Evolutionary conservation across 2,888 invertebrate species (phyloP).

Genomic region (Campoplex capitator): DNA sequence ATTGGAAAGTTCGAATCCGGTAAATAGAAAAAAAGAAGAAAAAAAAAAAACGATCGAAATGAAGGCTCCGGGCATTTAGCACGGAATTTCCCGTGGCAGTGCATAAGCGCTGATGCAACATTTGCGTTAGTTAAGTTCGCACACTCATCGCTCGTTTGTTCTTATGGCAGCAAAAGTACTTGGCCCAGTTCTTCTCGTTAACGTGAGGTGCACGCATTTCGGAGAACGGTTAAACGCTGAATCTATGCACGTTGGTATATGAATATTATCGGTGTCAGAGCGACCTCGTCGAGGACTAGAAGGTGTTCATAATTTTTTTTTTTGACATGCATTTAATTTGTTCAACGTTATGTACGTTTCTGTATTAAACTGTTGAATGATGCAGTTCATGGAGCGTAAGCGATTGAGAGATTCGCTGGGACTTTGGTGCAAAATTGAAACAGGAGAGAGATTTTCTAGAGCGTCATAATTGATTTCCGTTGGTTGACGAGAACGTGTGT

Average conservation of each 20-base stretch:
- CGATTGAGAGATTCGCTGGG: background rate
- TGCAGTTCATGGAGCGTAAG: background rate
- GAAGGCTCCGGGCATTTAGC: background rate
- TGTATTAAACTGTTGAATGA: background rate
- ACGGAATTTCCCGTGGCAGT: background rate
- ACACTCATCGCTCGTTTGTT: slow-evolving; percentile 80
- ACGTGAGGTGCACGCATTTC: slow-evolving; percentile 70
- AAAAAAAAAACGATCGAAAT: background rate
- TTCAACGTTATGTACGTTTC: slow-evolving; percentile 33
- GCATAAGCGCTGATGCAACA: slow-evolving; percentile 73
- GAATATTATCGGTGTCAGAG: no score
- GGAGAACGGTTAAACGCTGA: slow-evolving; percentile 76
- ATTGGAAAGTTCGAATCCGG: background rate
- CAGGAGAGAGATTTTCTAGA: slow-evolving; percentile 47
- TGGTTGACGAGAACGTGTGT: slow-evolving; percentile 67
- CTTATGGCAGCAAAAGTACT: slow-evolving; percentile 77
- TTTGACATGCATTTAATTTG: background rate
- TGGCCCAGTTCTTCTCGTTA: slow-evolving; percentile 80
- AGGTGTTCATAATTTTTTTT: background rate
- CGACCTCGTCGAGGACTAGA: background rate
- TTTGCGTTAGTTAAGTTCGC: slow-evolving; percentile 51
- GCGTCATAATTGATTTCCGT: slow-evolving; percentile 75
- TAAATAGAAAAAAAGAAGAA: no score
- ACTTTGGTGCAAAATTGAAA: background rate
- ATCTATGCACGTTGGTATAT: no score